A percentile compares a stretch with the other conserved stretches of the same genome.
Conservation (phyloP, 2,888 invertebrate species). For the Polydrusus cervinus region DNA sequence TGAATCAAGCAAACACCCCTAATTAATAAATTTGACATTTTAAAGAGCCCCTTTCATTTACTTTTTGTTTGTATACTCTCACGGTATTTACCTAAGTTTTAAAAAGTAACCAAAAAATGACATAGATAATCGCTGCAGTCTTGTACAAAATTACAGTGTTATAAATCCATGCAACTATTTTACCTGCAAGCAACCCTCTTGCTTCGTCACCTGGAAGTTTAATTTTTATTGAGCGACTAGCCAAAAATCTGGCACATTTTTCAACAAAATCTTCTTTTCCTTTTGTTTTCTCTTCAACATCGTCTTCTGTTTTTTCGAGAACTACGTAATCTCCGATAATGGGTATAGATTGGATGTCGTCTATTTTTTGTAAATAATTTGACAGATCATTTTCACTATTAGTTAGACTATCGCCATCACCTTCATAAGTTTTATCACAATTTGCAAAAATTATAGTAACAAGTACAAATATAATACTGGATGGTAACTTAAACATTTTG, state of each 20-base stretch:
- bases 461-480: conserved; percentile 44
- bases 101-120: conserved; percentile 27
- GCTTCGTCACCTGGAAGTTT: conserved; percentile 68
- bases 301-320: conserved; percentile 67
- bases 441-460: conserved; percentile 14
- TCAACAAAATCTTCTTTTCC: conserved; percentile 70
- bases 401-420: conserved; percentile 63
- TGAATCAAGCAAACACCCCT: too few species aligned
- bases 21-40: too few species aligned
- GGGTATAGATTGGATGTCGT: conserved; percentile 69
- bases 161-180: conserved; percentile 42
- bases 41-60: too few species aligned
- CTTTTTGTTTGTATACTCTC: background rate
- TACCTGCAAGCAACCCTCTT: conserved; percentile 61
- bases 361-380: conserved; percentile 71
- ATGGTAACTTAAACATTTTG: conserved; percentile 30
- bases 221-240: conserved; percentile 72
- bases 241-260: conserved; percentile 72
- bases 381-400: conserved; percentile 71
- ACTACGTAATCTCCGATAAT: conserved; percentile 69
- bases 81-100: conserved; percentile 23
- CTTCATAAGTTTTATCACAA: conserved; percentile 31
- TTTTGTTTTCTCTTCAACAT: conserved; percentile 54
- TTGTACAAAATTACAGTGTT: conserved; percentile 45
- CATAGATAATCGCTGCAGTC: conserved; percentile 28